These are phyloP conservation scores for Cromileptes altivelis DNA, from an alignment of 2,113 vertebrate species.

Conservation along the genomic window DNA sequence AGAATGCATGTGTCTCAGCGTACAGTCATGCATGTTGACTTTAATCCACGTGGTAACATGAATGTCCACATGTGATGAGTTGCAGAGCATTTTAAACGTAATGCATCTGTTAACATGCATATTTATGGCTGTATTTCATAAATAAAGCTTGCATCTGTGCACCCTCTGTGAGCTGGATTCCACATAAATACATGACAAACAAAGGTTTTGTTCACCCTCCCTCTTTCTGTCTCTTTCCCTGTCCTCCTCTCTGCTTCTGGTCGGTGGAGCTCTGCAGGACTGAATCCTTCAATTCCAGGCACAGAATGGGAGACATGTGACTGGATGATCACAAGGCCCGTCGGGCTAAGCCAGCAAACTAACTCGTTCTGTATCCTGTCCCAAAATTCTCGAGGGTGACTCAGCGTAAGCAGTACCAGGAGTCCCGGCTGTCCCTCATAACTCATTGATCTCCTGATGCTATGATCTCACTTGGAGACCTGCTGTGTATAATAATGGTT, in stretches of 20 bases:
- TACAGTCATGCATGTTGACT: conserved; percentile 53
- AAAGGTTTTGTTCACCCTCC: conserved; percentile 10
- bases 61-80: conserved; percentile 27
- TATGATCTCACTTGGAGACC: conserved; percentile 58
- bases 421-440: conserved; percentile 32
- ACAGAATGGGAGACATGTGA: conserved; percentile 76
- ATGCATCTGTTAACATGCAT: conserved; percentile 44
- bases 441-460: conserved; percentile 37
- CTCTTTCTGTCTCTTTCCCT: conserved; percentile 1
- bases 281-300: conserved; percentile 47
- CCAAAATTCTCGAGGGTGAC: conserved; percentile 64
- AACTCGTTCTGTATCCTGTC: conserved; percentile 36
- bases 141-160: conserved; percentile 13
- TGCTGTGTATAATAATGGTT: conserved; percentile 24
- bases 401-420: conserved; percentile 56
- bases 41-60: conserved; percentile 64
- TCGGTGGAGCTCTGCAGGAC: conserved; percentile 36
- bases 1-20: conserved; percentile 29
- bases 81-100: conserved; percentile 21
- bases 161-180: conserved; percentile 4
- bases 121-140: conserved; percentile 15
- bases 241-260: conserved; percentile 29
- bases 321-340: conserved; percentile 72
- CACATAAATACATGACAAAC: conserved; percentile 24
- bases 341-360: conserved; percentile 43